A percentile compares a stretch with the other conserved stretches of the same genome.
These are phyloP conservation scores for Carcharodon carcharias DNA, from an alignment of 2,797 vertebrate species.

Conservation along the genomic window DNA sequence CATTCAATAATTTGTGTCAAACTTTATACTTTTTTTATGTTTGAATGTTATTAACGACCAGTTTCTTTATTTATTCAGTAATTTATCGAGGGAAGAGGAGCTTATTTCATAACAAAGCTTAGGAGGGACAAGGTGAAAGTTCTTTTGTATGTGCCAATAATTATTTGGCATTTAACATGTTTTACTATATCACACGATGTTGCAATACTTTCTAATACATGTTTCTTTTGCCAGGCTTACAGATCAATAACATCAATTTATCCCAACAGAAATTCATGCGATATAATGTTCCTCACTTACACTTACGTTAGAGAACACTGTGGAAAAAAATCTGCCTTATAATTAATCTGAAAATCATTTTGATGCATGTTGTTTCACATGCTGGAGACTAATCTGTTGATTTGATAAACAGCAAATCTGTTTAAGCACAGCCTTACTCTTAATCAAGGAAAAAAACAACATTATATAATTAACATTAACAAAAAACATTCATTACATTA, in stretches of 20 bases:
- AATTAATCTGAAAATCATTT: not conserved
- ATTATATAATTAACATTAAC: conserved; percentile 16
- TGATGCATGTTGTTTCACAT: not conserved
- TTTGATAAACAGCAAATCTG: not conserved
- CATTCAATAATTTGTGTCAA: not conserved
- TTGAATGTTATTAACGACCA: conserved; percentile 36
- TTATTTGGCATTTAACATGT: not conserved
- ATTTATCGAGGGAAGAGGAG: conserved; percentile 82
- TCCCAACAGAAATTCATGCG: not conserved
- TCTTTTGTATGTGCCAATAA: not conserved
- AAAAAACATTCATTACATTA: not conserved
- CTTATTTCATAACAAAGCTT: not conserved
- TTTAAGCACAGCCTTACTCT: not conserved
- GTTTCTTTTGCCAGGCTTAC: conserved; percentile 22
- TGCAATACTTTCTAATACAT: conserved; percentile 14
- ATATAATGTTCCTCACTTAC: not conserved
- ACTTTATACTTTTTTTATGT: not conserved
- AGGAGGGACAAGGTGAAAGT: not conserved
- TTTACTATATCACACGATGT: not conserved
- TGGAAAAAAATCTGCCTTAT: not conserved
- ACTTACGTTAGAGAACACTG: not conserved
- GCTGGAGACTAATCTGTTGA: not conserved
- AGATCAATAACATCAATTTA: conserved; percentile 3
- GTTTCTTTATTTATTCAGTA: conserved; percentile 59
- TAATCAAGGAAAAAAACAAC: not conserved